Evolutionary conservation across 2,113 vertebrate genomes (phyloP), one percentile per base, ranked within the genome.

Genomic region (Glaucidium brasilianum): DNA sequence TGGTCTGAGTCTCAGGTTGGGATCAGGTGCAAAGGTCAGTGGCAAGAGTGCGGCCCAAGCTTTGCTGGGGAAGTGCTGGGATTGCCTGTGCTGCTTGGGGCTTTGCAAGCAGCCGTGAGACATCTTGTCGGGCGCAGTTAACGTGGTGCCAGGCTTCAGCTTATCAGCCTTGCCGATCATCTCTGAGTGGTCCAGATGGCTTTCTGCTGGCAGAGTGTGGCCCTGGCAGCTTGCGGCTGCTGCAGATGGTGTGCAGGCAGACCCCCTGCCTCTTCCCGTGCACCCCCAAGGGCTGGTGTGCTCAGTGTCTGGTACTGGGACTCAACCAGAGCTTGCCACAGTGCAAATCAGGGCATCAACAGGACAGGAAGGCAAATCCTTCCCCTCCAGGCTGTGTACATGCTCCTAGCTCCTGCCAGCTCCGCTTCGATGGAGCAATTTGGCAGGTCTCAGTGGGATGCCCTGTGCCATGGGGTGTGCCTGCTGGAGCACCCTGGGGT

Each of bases 141-240:
- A 30, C 3, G 5, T 72, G 69, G 81, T 82, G 86, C 85, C 85
- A 90, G 71, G 18, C 34, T 22, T 15, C 6, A 2, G 47, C 47
- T 96, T 73, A 83, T 88, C 91, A 76, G 67, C 72, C 59, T 69
- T 60, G 53, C 78, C 8, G 63, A 92, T 72, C 27, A 62, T 53
- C 87, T 93, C 87, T 89, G 95, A 81, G 76, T 21, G 50, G 83
- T 77, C 80, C 92, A 94, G 80, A 84, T 91, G 94, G 84, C 80
- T 94, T 87, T 90, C 73, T 71, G 59, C 73, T 91, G 77, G 71
- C 80, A 84, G 49, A 80, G 59, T 2, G 17, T 3, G 8, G 80
- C 55, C 68, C 87, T 77, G 76, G 90, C 64, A 81, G 80, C 80
- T 78, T 2, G 8, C 0, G 12, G 62, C 80, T 77, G 68, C 68